These are phyloP conservation scores for Epinephelus fuscoguttatus DNA, from an alignment of 2,113 vertebrate genomes.

Conservation along the genomic window DNA sequence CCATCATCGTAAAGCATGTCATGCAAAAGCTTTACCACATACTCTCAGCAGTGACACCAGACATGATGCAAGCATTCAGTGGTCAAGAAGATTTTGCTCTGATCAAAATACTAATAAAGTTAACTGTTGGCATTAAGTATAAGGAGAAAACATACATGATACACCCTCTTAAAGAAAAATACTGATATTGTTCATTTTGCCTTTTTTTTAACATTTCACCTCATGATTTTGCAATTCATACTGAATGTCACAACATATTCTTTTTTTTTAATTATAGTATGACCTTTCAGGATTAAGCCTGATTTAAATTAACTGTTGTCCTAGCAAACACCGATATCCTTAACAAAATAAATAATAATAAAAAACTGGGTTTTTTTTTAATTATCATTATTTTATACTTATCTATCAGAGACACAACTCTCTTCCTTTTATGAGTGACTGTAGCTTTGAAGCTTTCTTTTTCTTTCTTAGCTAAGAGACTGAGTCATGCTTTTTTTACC, in stretches of 20 bases:
- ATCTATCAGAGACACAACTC: neutral
- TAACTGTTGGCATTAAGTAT: neutral
- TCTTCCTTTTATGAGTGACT: neutral
- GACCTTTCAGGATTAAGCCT: neutral
- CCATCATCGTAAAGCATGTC: neutral
- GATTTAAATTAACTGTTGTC: neutral
- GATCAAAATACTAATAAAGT: neutral
- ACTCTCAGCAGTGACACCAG: constrained; percentile 14
- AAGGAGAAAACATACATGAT: neutral
- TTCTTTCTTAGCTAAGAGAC: neutral
- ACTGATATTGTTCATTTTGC: neutral
- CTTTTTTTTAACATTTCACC: neutral
- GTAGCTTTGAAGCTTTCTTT: neutral
- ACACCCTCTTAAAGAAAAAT: neutral
- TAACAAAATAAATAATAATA: neutral
- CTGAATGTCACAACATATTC: neutral
- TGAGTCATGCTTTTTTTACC: neutral
- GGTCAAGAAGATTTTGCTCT: neutral
- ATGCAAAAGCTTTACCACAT: constrained; percentile 49
- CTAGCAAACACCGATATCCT: neutral
- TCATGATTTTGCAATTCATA: neutral
- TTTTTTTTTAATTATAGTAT: neutral
- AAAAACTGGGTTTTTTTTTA: neutral
- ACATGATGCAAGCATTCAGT: constrained; percentile 13
- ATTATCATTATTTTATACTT: neutral